Evolutionary conservation across 2,888 invertebrate species (phyloP), one percentile per base, ranked within the genome.

Genomic region (Sphaerophoria taeniata): DNA sequence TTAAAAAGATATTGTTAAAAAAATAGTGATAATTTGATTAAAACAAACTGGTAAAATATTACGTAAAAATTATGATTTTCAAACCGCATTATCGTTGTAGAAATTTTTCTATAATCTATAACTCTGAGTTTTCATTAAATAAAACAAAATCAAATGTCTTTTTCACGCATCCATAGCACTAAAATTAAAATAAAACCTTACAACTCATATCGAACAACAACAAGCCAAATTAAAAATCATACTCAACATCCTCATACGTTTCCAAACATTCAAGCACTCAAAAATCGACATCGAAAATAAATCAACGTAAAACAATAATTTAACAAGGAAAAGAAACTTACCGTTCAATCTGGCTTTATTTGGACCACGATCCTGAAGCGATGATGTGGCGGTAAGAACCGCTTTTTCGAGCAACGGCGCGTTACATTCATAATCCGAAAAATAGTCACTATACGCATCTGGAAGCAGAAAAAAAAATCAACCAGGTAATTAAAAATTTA

Each of bases 331-430:
- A 14, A 63, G 31, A 55, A 70, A 91, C 95, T 95, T 94, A 97
- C 97, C 97, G 94, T 97, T 95, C 89, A 98, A 93, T 90, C 94
- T 94, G 47, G 97, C 97, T 93, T 97, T 96, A 84, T 96, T 94
- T n/a, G 98, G 95, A 80, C 97, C 97, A 90, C 97, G 94, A 88
- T 96, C 96, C 65, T 94, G 94, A 80, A 97, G 93, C 88, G 95
- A 95, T 16, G 97, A 96, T 53, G 97, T 97, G 36, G 97, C 97
- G 85, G 94, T 95, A 87, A 98, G 92, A 83, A 93, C 94, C 84
- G 97, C 95, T 89, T 92, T 94, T 24, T 95, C 95, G 90, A 97
- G 93, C 78, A 98, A 93, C 9, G 97, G 96, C 89, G 94, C 94
- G 91, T 96, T 96, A 92, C 97, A 97, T 92, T 97, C 96, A 91